Evolutionary conservation across 1,140 invertebrate species (phyloP).

Genomic region (Orchesella cincta): DNA sequence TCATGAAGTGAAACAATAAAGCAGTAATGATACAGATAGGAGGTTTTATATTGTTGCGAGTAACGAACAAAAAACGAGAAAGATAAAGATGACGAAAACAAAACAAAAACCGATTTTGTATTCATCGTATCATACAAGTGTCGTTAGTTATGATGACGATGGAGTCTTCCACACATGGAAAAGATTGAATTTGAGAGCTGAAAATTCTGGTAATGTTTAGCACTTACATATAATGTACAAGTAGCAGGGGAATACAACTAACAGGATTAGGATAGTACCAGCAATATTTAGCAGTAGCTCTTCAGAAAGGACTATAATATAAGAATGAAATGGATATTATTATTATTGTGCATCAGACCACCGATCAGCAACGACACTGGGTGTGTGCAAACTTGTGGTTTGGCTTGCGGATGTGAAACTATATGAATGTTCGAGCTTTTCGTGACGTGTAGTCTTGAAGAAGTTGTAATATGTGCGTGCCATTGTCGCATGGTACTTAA

Average conservation of each 20-base stretch:
- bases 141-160: neutral
- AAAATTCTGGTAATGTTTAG: no score
- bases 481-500: neutral
- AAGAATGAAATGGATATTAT: no score
- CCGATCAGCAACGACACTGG: neutral
- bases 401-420: neutral
- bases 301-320: neutral
- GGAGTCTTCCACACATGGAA: no score
- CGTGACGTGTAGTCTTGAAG: neutral
- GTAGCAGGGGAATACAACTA: no score
- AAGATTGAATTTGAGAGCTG: no score
- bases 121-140: neutral
- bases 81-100: neutral
- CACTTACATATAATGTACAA: no score
- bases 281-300: neutral
- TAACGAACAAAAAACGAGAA: neutral
- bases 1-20: conserved; percentile 30
- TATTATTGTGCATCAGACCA: neutral
- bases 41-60: neutral
- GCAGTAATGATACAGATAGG: conserved; percentile 24
- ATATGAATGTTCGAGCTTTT: neutral
- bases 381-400: neutral
- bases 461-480: neutral
- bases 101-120: neutral
- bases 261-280: no score